Evolutionary conservation across 2,888 invertebrate species (phyloP).

Genomic region (Acronicta alni): DNA sequence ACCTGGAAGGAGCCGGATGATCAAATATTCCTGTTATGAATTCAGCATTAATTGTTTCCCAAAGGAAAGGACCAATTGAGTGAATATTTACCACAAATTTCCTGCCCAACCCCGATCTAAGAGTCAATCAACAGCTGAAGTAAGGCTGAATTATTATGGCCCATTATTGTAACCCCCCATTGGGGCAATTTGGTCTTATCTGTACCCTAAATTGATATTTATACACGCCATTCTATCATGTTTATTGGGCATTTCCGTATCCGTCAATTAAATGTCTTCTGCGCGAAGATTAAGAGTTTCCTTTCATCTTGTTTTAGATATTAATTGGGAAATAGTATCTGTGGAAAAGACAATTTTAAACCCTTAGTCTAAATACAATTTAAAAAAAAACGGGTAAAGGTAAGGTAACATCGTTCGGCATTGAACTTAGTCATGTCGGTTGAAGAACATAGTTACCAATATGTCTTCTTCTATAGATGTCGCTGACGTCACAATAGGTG

Average conservation of each 20-base stretch:
- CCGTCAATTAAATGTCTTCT: not conserved
- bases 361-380: no score
- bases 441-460: no score
- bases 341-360: not conserved
- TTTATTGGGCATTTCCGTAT: not conserved
- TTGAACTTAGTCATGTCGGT: no score
- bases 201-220: slow-evolving; percentile 3
- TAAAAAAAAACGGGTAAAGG: no score
- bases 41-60: slow-evolving; percentile 19
- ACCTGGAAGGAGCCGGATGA: slow-evolving; percentile 23
- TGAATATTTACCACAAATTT: slow-evolving; percentile 41
- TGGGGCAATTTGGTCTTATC: slow-evolving; percentile 24
- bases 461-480: no score
- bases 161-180: slow-evolving; percentile 20
- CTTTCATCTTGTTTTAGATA: not conserved
- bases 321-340: not conserved
- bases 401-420: no score
- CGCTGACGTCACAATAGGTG: no score
- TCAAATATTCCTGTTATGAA: slow-evolving; percentile 36
- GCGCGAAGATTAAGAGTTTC: not conserved
- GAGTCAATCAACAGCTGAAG: slow-evolving; percentile 28
- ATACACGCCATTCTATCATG: not conserved
- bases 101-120: slow-evolving; percentile 29
- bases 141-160: slow-evolving; percentile 11
- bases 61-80: slow-evolving; percentile 44